These are phyloP conservation scores for Zosterops borbonicus DNA, from an alignment of 2,113 vertebrate species.

Conservation along the genomic window DNA sequence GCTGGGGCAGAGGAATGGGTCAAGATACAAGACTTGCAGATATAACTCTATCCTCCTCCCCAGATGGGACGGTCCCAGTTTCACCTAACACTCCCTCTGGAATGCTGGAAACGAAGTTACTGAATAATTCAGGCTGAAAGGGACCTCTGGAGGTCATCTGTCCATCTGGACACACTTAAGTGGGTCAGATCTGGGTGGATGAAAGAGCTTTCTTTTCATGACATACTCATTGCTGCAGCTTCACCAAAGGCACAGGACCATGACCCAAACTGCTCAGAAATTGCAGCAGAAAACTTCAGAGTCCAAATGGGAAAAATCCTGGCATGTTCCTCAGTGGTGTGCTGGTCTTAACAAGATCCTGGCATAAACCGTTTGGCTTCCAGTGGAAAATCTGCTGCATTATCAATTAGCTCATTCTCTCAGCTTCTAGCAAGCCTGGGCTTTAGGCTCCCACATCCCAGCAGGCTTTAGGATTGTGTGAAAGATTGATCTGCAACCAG, in stretches of 20 bases:
- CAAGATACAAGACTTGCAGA: conserved; percentile 21
- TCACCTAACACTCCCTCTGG: conserved; percentile 55
- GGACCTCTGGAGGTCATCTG: conserved; percentile 48
- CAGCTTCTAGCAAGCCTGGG: neutral
- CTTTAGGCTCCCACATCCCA: neutral
- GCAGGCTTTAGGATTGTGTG: neutral
- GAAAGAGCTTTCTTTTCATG: neutral
- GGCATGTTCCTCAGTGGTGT: neutral
- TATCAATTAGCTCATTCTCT: neutral
- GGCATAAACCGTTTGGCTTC: neutral
- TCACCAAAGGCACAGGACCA: neutral
- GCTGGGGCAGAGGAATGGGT: conserved; percentile 38
- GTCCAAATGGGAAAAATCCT: neutral
- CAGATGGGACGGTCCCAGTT: conserved; percentile 30
- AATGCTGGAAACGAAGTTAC: conserved; percentile 22
- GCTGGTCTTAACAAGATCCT: neutral
- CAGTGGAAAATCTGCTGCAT: neutral
- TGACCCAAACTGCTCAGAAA: neutral
- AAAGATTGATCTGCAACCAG: neutral
- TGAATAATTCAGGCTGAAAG: conserved; percentile 61
- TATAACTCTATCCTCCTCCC: conserved; percentile 23
- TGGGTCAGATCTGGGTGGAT: neutral
- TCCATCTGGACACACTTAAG: conserved; percentile 51
- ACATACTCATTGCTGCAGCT: neutral
- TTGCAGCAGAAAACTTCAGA: neutral